A percentile compares a stretch with the other conserved stretches of the same genome.
phyloP scores from a whole-genome alignment of 2,888 invertebrate genomes.

The Nomada fabriciana region DNA sequence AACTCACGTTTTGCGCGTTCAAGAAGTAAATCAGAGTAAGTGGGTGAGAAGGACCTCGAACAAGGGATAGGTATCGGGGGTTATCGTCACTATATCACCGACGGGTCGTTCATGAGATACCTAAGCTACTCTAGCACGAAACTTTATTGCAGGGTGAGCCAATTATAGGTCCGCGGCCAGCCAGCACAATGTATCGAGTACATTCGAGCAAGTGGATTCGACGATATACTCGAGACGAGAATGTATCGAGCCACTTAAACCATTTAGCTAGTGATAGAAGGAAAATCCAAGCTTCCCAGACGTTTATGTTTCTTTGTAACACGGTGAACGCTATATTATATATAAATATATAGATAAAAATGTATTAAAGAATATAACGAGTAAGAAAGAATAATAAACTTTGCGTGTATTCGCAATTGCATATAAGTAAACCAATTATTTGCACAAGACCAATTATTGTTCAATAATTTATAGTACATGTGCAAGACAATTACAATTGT shows the following conservation, averaged over 20 bases:
- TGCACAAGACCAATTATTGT: neutral
- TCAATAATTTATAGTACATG: too few relatives aligned
- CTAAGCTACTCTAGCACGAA: slow-evolving; percentile 74
- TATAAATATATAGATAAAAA: too few relatives aligned
- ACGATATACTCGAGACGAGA: slow-evolving; percentile 56
- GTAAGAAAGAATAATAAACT: neutral
- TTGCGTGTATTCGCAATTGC: neutral
- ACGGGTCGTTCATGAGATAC: slow-evolving; percentile 73
- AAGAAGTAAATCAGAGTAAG: slow-evolving; percentile 75
- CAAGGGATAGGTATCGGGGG: slow-evolving; percentile 69
- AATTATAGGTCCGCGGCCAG: slow-evolving; percentile 76
- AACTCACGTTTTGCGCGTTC: slow-evolving; percentile 68
- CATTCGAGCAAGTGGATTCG: slow-evolving; percentile 67
- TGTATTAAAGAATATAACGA: too few relatives aligned
- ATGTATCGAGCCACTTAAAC: slow-evolving; percentile 61
- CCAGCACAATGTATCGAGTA: slow-evolving; percentile 76
- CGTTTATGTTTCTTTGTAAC: slow-evolving; percentile 13
- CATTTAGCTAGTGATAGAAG: slow-evolving; percentile 56
- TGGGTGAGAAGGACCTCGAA: slow-evolving; percentile 76
- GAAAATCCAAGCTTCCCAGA: slow-evolving; percentile 15
- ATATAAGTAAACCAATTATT: neutral
- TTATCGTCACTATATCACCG: slow-evolving; percentile 79
- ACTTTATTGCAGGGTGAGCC: slow-evolving; percentile 78
- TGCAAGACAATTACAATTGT: too few relatives aligned
- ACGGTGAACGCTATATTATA: neutral